These are phyloP conservation scores for Pelobates cultripes DNA, from an alignment of 2,797 vertebrate genomes.

Conservation along the genomic window DNA sequence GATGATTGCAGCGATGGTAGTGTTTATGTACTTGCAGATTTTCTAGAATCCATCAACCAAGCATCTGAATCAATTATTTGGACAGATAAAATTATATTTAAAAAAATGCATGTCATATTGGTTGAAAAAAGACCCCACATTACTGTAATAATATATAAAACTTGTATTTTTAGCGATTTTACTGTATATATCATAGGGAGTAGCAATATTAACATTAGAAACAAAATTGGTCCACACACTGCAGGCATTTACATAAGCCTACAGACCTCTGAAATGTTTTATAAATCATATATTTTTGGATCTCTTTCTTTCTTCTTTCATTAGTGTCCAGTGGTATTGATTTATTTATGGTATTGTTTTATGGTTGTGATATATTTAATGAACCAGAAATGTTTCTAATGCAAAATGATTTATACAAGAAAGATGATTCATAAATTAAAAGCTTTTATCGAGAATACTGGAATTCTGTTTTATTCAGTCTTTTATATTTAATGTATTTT, in stretches of 20 bases:
- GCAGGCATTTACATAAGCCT: neutral
- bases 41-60: too few species aligned
- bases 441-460: neutral
- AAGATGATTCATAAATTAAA: neutral
- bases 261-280: neutral
- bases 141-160: too few species aligned
- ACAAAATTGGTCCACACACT: neutral
- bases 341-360: constrained; percentile 8
- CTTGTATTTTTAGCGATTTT: too few species aligned
- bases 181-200: neutral
- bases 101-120: too few species aligned
- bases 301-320: neutral
- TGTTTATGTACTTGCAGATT: too few species aligned
- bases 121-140: too few species aligned
- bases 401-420: neutral
- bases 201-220: neutral
- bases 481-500: neutral
- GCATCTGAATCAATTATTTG: too few species aligned
- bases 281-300: neutral
- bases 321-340: neutral
- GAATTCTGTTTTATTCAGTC: too few species aligned
- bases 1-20: too few species aligned
- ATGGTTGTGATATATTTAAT: neutral
- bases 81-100: too few species aligned
- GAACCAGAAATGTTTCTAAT: neutral